Evolutionary conservation across 2,888 invertebrate genomes (phyloP), one percentile per base, ranked within the genome.

Genomic region (Acronicta aceris): DNA sequence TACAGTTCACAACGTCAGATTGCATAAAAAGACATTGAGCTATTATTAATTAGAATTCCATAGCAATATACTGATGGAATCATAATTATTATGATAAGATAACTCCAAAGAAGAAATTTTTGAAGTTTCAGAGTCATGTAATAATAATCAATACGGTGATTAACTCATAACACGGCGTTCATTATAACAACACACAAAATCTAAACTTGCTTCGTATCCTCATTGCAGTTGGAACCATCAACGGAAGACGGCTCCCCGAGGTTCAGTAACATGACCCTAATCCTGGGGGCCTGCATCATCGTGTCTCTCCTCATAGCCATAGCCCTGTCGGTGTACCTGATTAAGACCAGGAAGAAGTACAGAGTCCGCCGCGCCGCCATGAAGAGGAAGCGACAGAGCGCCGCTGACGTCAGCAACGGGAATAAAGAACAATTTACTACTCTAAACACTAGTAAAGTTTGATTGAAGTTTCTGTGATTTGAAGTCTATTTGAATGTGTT

Each of bases 331-430:
- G 87, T 90, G 0, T 94, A 94, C 78, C 82, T 95, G 1, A 76
- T 93, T 1, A 85, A 81, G 65, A 91, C 88, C 0, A 81, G 91
- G 43, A 84, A 89, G 53, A 76, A 85, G 59, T 85, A 91, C 71
- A 78, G 84, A 43, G 80, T 90, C 38, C 74, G 87, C 0, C 89
- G 87, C 42, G 87, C 90, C 0, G 90, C 90, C 9, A 68, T 91
- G 76, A 87, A 81, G 48, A 81, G 92, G 25, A 93, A 91, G 75
- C 73, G 94, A 13, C 94, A 94, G 65, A 89, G 88, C 63, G 80
- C 86, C 0, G 25, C 76, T 0, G 94, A 94, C 48, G 74, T 84
- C n/a, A 86, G 73, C 40, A 92, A 89, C 53, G 89, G 90, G 3
- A 72, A 86, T 48, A 91, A 88, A 48, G 93, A 93, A 56, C 90